Conservation (phyloP, 2,797 vertebrate genomes). For the Alca torda region DNA sequence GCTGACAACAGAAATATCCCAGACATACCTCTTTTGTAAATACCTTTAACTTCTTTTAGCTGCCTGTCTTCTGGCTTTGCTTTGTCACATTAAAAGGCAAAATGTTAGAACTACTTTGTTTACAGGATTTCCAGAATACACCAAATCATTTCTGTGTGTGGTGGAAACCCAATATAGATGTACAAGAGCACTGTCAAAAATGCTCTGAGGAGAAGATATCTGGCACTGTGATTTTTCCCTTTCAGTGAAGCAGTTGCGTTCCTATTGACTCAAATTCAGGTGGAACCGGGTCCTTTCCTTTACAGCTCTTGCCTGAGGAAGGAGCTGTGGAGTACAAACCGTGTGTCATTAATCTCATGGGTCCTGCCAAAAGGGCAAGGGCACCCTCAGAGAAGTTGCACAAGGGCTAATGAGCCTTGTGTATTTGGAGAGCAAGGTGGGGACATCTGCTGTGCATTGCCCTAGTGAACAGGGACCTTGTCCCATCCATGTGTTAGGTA, state of each 20-base stretch:
- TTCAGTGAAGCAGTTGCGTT: background rate
- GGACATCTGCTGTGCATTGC: background rate
- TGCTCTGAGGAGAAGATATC: background rate
- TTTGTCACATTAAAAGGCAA: constrained; percentile 4
- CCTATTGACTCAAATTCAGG: background rate
- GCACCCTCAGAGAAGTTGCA: background rate
- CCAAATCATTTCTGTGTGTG: background rate
- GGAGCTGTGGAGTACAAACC: background rate
- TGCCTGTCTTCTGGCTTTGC: background rate
- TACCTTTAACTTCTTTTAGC: constrained; percentile 43
- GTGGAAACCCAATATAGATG: background rate
- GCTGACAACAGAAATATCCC: constrained; percentile 51
- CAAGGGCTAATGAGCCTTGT: background rate
- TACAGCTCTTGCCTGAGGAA: background rate
- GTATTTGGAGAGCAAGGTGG: background rate
- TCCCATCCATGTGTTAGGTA: background rate
- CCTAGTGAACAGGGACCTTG: background rate
- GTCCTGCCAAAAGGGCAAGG: background rate
- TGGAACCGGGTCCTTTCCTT: background rate
- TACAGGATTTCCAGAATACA: constrained; percentile 8
- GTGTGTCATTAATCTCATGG: background rate
- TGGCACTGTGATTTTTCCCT: background rate
- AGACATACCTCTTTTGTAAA: background rate
- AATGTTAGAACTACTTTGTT: background rate
- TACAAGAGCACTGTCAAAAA: background rate